A percentile compares a stretch with the other conserved stretches of the same genome.
Conservation (phyloP, 2,113 vertebrate genomes). For the Manacus vitellinus region DNA sequence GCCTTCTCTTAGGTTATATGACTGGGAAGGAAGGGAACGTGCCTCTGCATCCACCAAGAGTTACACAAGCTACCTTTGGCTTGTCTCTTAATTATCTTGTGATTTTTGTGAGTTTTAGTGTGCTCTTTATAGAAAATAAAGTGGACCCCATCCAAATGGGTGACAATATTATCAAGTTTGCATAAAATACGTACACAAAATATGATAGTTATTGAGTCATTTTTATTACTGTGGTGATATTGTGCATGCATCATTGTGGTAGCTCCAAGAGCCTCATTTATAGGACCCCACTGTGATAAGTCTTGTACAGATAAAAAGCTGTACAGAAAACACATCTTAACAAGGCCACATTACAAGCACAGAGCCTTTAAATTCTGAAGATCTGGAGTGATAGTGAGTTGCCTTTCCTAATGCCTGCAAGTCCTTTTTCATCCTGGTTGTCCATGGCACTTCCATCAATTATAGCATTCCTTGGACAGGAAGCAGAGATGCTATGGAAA, state of each 20-base stretch:
- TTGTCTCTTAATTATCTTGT: neutral
- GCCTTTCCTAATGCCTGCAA: constrained; percentile 28
- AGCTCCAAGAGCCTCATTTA: neutral
- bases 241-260: neutral
- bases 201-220: neutral
- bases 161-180: neutral
- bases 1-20: neutral
- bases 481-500: constrained; percentile 34
- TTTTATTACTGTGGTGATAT: neutral
- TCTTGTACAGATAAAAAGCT: neutral
- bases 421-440: constrained; percentile 51
- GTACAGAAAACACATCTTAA: neutral
- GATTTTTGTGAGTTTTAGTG: neutral
- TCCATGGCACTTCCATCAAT: constrained; percentile 16
- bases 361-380: neutral
- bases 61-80: neutral
- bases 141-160: fast-evolving
- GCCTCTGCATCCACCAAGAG: neutral
- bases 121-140: neutral
- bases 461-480: constrained; percentile 42
- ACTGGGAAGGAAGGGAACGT: neutral
- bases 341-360: neutral
- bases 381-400: neutral
- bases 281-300: neutral
- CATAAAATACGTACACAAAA: neutral